These are phyloP conservation scores for Collichthys lucidus DNA, from an alignment of 2,113 vertebrate genomes.

Conservation along the genomic window DNA sequence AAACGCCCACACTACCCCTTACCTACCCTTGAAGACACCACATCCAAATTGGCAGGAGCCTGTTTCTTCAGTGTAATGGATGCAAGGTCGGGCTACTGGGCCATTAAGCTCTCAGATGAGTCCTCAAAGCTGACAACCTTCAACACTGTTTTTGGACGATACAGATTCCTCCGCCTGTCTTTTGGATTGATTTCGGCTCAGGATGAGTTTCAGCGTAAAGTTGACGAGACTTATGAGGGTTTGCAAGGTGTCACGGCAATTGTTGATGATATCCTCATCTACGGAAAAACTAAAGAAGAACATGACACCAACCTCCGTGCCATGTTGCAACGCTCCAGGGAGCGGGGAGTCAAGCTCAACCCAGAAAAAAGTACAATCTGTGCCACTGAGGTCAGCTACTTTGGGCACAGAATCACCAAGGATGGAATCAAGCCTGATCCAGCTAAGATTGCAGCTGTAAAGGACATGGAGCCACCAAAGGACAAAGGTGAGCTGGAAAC, in stretches of 20 bases:
- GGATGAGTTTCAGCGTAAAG: slow-evolving; percentile 24
- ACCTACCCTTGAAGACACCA: slow-evolving; percentile 32
- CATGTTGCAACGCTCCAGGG: slow-evolving; percentile 11
- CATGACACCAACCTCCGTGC: slow-evolving; percentile 8
- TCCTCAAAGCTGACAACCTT: slow-evolving; percentile 41
- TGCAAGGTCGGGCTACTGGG: slow-evolving; percentile 34
- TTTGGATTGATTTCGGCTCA: slow-evolving; percentile 32
- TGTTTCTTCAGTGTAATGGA: slow-evolving; percentile 40
- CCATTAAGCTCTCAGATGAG: slow-evolving; percentile 40
- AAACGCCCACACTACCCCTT: slow-evolving; percentile 30
- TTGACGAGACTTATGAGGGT: slow-evolving; percentile 31
- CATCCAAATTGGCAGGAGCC: slow-evolving; percentile 22
- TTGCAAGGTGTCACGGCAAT: background rate
- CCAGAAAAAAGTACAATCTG: slow-evolving; percentile 27
- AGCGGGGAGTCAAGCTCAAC: slow-evolving; percentile 32
- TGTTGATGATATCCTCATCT: slow-evolving; percentile 4
- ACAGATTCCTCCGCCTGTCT: slow-evolving; percentile 29
- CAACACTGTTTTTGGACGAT: slow-evolving; percentile 14
- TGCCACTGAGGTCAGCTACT: slow-evolving; percentile 40
- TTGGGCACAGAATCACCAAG: slow-evolving; percentile 17
- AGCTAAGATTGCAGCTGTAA: background rate
- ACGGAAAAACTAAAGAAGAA: slow-evolving; percentile 1
- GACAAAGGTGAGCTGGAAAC: slow-evolving; percentile 18
- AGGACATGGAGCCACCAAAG: background rate
- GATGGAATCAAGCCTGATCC: slow-evolving; percentile 40